A percentile compares a stretch with the other conserved stretches of the same genome.
Evolutionary conservation across 2,113 vertebrate species (phyloP).

Genomic region (Erinaceus europaeus): DNA sequence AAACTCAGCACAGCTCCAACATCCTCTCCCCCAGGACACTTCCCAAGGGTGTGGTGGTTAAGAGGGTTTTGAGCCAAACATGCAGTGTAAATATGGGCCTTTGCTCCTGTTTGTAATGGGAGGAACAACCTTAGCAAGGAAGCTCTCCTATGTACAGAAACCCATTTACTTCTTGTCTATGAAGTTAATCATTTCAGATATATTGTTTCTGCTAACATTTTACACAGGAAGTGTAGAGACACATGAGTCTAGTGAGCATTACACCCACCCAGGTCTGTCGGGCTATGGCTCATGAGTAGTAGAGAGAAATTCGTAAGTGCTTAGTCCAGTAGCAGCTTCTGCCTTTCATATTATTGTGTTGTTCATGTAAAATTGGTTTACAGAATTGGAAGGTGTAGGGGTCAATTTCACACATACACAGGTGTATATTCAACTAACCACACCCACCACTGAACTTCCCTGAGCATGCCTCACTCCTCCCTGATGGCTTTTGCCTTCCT

Average conservation of each 20-base stretch:
- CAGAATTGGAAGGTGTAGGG: too few relatives aligned
- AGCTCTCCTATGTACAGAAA: background rate
- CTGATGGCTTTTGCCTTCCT: background rate
- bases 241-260: background rate
- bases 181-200: background rate
- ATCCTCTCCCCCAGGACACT: background rate
- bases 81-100: background rate
- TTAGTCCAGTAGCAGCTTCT: background rate
- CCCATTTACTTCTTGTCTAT: background rate
- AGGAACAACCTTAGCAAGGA: background rate
- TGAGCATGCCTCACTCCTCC: too few relatives aligned
- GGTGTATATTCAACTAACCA: too few relatives aligned
- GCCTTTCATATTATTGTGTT: too few relatives aligned
- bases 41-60: background rate
- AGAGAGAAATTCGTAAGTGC: background rate
- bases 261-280: background rate
- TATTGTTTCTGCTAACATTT: background rate
- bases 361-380: too few relatives aligned
- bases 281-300: background rate
- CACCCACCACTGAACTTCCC: too few relatives aligned
- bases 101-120: slow-evolving; percentile 1
- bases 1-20: background rate
- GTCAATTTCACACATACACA: too few relatives aligned
- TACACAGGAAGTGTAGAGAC: background rate
- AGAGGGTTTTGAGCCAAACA: background rate